Conservation (phyloP, 1,140 invertebrate genomes). For the Diplogasteroides magnus region DNA sequence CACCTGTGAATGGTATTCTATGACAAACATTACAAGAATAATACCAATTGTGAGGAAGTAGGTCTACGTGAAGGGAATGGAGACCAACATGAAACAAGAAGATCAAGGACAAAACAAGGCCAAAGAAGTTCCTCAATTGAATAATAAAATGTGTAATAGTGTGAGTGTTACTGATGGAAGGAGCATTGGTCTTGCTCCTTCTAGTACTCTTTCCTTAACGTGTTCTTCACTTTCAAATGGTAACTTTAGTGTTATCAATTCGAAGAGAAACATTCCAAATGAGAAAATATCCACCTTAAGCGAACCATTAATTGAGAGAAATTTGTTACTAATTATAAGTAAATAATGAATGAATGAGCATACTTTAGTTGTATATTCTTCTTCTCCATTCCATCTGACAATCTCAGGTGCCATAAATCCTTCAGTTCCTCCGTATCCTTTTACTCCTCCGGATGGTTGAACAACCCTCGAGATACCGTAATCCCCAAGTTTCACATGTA, state of each 20-base stretch:
- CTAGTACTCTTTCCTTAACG: constrained; percentile 88
- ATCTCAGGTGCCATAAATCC: constrained; percentile 97
- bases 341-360: not conserved
- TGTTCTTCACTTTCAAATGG: constrained; percentile 91
- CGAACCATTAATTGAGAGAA: not conserved
- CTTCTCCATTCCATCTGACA: constrained; percentile 92
- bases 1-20: not conserved
- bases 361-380: constrained; percentile 95
- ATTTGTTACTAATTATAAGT: not conserved
- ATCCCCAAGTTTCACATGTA: constrained; percentile 72
- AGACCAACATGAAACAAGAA: constrained; percentile 92
- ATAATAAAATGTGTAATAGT: not conserved
- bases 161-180: constrained; percentile 67
- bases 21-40: not conserved
- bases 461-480: constrained; percentile 49
- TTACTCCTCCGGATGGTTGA: constrained; percentile 63
- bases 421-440: constrained; percentile 80
- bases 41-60: constrained; percentile 84
- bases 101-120: constrained; percentile 82
- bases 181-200: constrained; percentile 81
- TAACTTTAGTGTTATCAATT: constrained; percentile 82
- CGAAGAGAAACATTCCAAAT: constrained; percentile 98
- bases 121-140: constrained; percentile 64
- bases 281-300: constrained; percentile 84
- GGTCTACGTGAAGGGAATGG: constrained; percentile 79